phyloP scores from a whole-genome alignment of 2,797 vertebrate species.

The Tauraco hartlaubi region DNA sequence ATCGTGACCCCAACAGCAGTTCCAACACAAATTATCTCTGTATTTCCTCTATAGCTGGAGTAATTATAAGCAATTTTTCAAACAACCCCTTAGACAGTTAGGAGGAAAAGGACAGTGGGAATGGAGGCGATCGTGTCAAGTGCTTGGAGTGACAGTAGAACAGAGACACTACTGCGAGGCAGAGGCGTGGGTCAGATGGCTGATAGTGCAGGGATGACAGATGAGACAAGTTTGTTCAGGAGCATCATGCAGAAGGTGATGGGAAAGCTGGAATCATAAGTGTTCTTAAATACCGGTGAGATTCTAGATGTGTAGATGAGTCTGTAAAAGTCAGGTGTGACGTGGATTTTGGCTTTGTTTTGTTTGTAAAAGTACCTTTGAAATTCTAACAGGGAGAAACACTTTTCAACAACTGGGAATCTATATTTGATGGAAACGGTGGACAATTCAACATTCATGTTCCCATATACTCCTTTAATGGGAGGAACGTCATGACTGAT shows the following conservation, averaged over 20 bases:
- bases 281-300: background rate
- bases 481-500: conserved; percentile 90
- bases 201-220: background rate
- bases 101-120: background rate
- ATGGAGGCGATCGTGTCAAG: background rate
- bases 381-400: conserved; percentile 87
- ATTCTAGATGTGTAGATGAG: background rate
- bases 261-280: background rate
- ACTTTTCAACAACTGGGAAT: conserved; percentile 91
- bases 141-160: background rate
- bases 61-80: background rate
- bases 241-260: background rate
- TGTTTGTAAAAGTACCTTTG: conserved; percentile 25
- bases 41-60: background rate
- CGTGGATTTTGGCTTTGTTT: background rate
- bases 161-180: background rate
- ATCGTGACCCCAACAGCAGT: background rate
- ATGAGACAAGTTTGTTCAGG: background rate
- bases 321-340: background rate
- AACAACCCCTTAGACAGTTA: background rate
- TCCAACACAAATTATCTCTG: background rate
- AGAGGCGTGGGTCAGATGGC: background rate
- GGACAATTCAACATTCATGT: conserved; percentile 82
- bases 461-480: conserved; percentile 96
- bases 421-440: conserved; percentile 88